Evolutionary conservation across 2,113 vertebrate genomes (phyloP), one percentile per base, ranked within the genome.

Genomic region (Sinocyclocheilus grahami): DNA sequence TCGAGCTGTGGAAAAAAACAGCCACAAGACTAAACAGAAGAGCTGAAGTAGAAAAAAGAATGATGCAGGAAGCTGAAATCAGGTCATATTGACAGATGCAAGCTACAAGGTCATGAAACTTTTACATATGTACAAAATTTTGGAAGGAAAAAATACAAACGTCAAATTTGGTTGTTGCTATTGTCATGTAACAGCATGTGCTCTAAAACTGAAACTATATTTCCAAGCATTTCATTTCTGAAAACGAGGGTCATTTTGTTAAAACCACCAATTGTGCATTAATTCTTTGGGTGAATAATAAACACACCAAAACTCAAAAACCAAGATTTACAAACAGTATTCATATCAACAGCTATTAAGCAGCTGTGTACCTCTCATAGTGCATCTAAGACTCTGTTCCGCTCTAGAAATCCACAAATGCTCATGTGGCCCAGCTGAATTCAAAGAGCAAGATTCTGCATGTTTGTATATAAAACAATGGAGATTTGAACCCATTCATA

Each of bases 121-220:
- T 85, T 90, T 88, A 88, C 88, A 86, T 91, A 86, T 92, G 80
- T 92, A 91, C 92, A 93, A 6, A 85, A 84, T 88, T 51, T 51
- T 12, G 48, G 3, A 51, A 48, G 11, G 24, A 46, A 42, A 27
- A 78, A 48, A 48, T 48, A 48, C 46, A 12, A 12, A 11, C 2
- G 18, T 63, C 13, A 27, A 13, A 62, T 87, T 30, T 37, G 7
- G n/a, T 75, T 76, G 46, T 79, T 14, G 48, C 12, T 16, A 18
- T 53, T 63, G 9, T 86, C 27, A 13, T 58, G 20, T 86, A 80
- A 78, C 16, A 82, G 39, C 39, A 42, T 51, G 48, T 13, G 12
- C 11, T 13, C 13, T 3, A 0, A 51, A 51, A 51, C 48, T 51
- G 48, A 51, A 69, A 22, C 24, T 82, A 67, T 10, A 67, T 51